Conservation (phyloP, 2,113 vertebrate genomes). For the Kobus ellipsiprymnus region DNA sequence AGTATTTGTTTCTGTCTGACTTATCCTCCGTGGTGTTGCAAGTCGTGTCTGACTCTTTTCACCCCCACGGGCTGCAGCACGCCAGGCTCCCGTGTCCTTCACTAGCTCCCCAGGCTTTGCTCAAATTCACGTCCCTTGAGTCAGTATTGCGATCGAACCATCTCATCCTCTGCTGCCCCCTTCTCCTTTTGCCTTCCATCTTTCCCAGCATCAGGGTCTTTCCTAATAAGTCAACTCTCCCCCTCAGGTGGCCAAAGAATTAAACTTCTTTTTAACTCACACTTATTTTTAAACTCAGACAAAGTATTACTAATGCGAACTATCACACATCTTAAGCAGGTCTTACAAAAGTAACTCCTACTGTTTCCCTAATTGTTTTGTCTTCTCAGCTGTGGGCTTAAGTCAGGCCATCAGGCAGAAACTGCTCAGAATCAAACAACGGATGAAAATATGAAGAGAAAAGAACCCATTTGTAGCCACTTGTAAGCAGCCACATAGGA, state of each 20-base stretch:
- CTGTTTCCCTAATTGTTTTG: background rate
- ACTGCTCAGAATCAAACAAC: rapidly evolving
- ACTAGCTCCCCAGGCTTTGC: background rate
- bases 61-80: background rate
- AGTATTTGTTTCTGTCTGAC: background rate
- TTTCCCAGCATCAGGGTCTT: background rate
- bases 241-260: background rate
- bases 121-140: background rate
- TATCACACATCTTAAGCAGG: background rate
- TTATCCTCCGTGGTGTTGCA: background rate
- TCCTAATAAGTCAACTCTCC: background rate
- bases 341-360: background rate
- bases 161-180: background rate
- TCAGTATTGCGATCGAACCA: background rate
- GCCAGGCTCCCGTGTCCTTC: background rate
- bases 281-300: background rate
- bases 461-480: background rate
- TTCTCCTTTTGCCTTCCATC: background rate
- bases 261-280: background rate
- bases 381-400: background rate
- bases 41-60: background rate
- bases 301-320: background rate
- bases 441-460: background rate
- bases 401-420: background rate
- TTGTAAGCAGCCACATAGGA: background rate